Evolutionary conservation across 2,888 invertebrate genomes (phyloP).

Genomic region (Zonitis immaculata): DNA sequence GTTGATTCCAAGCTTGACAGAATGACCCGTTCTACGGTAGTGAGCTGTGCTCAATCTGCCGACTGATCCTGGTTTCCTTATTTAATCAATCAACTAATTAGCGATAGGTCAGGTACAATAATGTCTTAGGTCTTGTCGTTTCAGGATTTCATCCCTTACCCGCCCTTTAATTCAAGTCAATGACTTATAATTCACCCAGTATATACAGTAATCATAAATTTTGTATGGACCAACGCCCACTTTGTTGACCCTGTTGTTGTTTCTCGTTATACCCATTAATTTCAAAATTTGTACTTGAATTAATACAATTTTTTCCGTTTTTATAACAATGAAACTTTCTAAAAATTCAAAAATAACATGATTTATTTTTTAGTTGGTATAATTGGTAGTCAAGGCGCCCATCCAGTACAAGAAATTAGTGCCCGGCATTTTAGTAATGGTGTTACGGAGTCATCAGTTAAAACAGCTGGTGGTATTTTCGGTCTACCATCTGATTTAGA

Average conservation of each 20-base stretch:
- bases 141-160: too few relatives aligned
- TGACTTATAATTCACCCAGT: too few relatives aligned
- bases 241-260: not conserved
- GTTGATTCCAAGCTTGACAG: too few relatives aligned
- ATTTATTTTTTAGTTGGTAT: slow-evolving; percentile 59
- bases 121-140: too few relatives aligned
- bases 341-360: too few relatives aligned
- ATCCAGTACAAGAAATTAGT: slow-evolving; percentile 56
- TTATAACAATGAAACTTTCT: slow-evolving; percentile 3
- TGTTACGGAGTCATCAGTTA: slow-evolving; percentile 44
- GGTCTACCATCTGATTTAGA: slow-evolving; percentile 26
- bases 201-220: too few relatives aligned
- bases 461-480: slow-evolving; percentile 50
- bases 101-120: too few relatives aligned
- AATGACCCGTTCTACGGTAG: too few relatives aligned
- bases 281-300: not conserved
- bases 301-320: not conserved
- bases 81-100: too few relatives aligned
- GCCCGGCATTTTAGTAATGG: slow-evolving; percentile 56
- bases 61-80: too few relatives aligned
- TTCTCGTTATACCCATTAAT: not conserved
- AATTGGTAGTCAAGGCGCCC: slow-evolving; percentile 61
- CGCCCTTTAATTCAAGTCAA: too few relatives aligned
- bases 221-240: slow-evolving; percentile 5
- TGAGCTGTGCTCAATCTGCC: too few relatives aligned